A percentile compares a stretch with the other conserved stretches of the same genome.
Conservation (phyloP, 2,797 vertebrate genomes). For the Sebastes glaucus region DNA sequence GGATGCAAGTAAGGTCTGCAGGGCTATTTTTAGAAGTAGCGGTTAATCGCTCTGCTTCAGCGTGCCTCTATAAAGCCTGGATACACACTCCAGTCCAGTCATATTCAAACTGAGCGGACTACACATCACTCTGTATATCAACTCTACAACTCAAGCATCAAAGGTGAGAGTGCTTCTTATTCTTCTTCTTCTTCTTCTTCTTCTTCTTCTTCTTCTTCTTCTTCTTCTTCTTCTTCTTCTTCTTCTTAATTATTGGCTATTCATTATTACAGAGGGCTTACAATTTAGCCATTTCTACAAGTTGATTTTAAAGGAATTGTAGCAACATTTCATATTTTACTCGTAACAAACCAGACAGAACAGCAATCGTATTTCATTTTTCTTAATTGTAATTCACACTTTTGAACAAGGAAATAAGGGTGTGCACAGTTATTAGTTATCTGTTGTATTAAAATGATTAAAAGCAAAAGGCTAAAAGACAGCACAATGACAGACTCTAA, state of each 20-base stretch:
- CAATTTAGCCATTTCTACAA: background rate
- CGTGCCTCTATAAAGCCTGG: conserved; percentile 73
- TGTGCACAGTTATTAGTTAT: background rate
- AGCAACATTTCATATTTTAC: background rate
- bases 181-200: conserved; percentile 13
- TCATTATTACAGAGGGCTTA: background rate
- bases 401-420: background rate
- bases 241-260: background rate
- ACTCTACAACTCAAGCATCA: conserved; percentile 8
- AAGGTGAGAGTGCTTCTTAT: conserved; percentile 62
- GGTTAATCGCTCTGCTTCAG: conserved; percentile 56
- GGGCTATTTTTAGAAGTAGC: conserved; percentile 78
- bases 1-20: conserved; percentile 71
- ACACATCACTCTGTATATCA: conserved; percentile 26
- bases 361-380: background rate
- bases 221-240: conserved; percentile 3
- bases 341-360: background rate
- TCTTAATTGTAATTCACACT: background rate
- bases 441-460: background rate
- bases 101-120: conserved; percentile 52
- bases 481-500: background rate
- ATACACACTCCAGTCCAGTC: conserved; percentile 25
- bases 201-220: conserved; percentile 5
- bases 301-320: background rate
- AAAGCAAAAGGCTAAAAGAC: background rate